Conservation (phyloP, 2,888 invertebrate species). For the Eucera pruinosa region DNA sequence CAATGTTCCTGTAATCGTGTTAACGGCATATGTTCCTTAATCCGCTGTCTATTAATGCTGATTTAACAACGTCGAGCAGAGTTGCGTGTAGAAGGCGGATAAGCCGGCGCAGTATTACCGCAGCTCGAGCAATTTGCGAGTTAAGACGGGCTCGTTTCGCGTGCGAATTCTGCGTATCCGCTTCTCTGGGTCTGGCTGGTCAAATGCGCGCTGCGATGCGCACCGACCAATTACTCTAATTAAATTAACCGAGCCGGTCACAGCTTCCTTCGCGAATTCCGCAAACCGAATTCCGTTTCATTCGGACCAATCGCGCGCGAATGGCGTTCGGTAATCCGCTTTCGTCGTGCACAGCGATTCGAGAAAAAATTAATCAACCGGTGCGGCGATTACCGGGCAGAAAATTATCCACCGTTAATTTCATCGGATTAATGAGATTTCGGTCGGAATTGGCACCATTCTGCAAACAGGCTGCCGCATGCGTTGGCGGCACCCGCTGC, state of each 20-base stretch:
- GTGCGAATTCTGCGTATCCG: slow-evolving; percentile 38
- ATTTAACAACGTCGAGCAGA: slow-evolving; percentile 48
- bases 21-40: slow-evolving; percentile 42
- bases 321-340: background rate
- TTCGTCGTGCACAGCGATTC: background rate
- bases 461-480: slow-evolving; percentile 19
- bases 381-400: slow-evolving; percentile 6
- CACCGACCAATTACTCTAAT: slow-evolving; percentile 22
- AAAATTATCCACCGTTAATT: slow-evolving; percentile 33
- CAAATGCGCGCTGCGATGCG: slow-evolving; percentile 9
- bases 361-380: slow-evolving; percentile 29
- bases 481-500: background rate
- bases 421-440: slow-evolving; percentile 37
- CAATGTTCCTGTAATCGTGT: slow-evolving; percentile 43
- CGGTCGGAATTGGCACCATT: slow-evolving; percentile 33
- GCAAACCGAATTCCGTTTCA: background rate
- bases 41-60: slow-evolving; percentile 56
- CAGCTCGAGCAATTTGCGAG: slow-evolving; percentile 31
- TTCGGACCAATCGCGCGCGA: background rate
- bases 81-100: slow-evolving; percentile 42
- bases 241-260: slow-evolving; percentile 31
- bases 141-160: slow-evolving; percentile 41
- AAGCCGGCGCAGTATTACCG: slow-evolving; percentile 42
- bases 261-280: background rate
- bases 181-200: slow-evolving; percentile 15